Percentiles rank a stretch among this genome's conserved stretches.
phyloP scores from a whole-genome alignment of 2,888 invertebrate genomes.

The Acleris cristana region DNA sequence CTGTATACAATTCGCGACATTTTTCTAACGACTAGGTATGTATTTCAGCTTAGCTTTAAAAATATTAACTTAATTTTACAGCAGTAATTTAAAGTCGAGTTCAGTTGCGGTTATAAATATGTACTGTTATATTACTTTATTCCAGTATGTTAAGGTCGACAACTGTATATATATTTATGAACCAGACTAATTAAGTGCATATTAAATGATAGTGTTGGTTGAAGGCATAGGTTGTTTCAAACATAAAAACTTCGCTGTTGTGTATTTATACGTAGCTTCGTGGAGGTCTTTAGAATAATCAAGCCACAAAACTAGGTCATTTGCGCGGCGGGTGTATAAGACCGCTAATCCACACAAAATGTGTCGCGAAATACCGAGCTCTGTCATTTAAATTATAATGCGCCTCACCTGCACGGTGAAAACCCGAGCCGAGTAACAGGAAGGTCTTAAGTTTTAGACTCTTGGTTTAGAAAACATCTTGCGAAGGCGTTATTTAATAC shows the following conservation, averaged over 20 bases:
- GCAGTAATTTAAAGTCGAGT: background rate
- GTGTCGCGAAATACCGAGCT: slow-evolving; percentile 31
- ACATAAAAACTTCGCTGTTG: background rate
- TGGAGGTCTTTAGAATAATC: slow-evolving; percentile 6
- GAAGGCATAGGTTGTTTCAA: no score
- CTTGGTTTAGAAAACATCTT: no score
- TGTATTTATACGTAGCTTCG: background rate
- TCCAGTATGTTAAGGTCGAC: no score
- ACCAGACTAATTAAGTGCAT: no score
- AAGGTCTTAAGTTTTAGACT: slow-evolving; percentile 1
- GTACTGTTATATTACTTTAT: no score
- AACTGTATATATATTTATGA: no score
- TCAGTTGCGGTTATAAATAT: no score
- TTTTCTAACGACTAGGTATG: slow-evolving; percentile 50
- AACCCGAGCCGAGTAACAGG: background rate
- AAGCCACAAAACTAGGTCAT: slow-evolving; percentile 4
- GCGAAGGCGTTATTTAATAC: no score
- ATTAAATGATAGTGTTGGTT: no score
- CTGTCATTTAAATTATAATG: slow-evolving; percentile 31
- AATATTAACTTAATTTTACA: background rate
- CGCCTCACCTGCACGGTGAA: slow-evolving; percentile 11
- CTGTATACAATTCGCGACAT: slow-evolving; percentile 50
- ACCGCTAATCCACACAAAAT: slow-evolving; percentile 28
- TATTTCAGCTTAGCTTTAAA: slow-evolving; percentile 44
- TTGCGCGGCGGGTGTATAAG: slow-evolving; percentile 14